These are phyloP conservation scores for Strigamia crassipes DNA, from an alignment of 2,888 invertebrate genomes.

Conservation along the genomic window DNA sequence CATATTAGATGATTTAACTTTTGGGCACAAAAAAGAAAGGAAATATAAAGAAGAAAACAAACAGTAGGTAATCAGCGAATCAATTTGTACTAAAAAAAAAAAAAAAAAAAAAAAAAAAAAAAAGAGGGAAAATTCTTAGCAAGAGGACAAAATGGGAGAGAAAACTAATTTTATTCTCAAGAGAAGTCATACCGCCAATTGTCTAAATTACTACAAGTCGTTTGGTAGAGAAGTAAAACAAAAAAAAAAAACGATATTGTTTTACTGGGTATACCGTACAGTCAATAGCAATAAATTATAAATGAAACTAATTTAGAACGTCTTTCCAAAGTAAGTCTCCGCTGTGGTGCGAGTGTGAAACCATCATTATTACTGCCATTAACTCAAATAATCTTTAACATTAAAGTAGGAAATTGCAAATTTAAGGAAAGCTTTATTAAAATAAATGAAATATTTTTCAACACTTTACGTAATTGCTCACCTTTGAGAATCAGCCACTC, in stretches of 20 bases:
- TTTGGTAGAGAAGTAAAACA: neutral
- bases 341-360: too few species aligned
- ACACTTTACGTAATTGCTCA: neutral
- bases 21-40: too few species aligned
- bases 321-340: too few species aligned
- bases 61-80: neutral
- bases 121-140: neutral
- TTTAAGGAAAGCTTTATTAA: too few species aligned
- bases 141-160: neutral
- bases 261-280: neutral
- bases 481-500: slow-evolving; percentile 14
- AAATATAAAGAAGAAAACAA: neutral
- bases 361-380: too few species aligned
- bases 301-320: too few species aligned
- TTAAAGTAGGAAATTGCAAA: too few species aligned
- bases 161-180: neutral
- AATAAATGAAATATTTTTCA: too few species aligned
- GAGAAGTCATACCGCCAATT: neutral
- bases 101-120: neutral
- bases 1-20: too few species aligned
- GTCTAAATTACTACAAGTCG: neutral
- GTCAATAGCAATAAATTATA: neutral
- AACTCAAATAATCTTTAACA: too few species aligned
- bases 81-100: neutral
- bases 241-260: neutral